Conservation (phyloP, 2,888 invertebrate genomes). For the Dicycla oo region DNA sequence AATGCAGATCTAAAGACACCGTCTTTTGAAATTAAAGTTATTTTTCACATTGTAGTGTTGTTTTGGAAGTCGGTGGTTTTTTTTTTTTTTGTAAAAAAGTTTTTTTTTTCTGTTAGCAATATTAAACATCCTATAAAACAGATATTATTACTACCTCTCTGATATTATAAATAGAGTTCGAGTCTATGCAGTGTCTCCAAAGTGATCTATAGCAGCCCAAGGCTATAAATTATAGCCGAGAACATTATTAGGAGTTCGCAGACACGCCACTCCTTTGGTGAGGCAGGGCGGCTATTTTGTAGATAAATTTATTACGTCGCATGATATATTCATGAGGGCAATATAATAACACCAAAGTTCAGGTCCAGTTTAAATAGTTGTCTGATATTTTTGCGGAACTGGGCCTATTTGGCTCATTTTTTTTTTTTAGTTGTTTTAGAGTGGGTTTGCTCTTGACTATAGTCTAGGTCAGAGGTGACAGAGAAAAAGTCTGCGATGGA, state of each 20-base stretch:
- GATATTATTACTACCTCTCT: conserved; percentile 27
- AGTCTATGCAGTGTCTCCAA: conserved; percentile 58
- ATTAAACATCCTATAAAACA: conserved; percentile 42
- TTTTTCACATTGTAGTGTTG: no score
- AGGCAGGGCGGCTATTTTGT: conserved; percentile 32
- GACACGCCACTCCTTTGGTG: conserved; percentile 45
- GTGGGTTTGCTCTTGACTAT: no score
- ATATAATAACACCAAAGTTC: not conserved
- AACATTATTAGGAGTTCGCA: conserved; percentile 62
- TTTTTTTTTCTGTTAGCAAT: conserved; percentile 2
- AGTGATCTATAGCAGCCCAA: conserved; percentile 59
- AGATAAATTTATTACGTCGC: conserved; percentile 38
- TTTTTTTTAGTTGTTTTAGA: no score
- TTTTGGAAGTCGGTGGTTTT: no score
- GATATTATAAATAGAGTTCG: conserved; percentile 58
- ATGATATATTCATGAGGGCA: conserved; percentile 21
- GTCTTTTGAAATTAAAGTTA: no score
- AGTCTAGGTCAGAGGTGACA: no score
- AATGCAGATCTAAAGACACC: no score
- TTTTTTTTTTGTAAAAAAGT: no score
- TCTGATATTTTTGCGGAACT: no score
- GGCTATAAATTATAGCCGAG: conserved; percentile 58
- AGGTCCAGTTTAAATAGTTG: no score
- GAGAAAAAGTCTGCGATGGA: no score
- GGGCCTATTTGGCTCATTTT: no score